phyloP scores from a whole-genome alignment of 2,888 invertebrate genomes.

The Ceratothoa steindachneri region DNA sequence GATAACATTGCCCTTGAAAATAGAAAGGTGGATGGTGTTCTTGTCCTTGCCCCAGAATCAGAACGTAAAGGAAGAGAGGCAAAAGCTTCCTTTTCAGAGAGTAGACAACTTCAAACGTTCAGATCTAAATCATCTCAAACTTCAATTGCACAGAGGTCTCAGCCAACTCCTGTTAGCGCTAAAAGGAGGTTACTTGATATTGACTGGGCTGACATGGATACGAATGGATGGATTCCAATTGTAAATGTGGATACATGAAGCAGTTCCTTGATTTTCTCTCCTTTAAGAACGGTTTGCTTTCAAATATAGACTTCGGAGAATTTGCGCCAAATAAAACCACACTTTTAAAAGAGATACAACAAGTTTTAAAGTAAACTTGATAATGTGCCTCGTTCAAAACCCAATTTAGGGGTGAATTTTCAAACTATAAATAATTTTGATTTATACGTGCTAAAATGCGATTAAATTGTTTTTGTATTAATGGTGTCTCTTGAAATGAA shows the following conservation, averaged over 20 bases:
- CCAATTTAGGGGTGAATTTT: too few species aligned
- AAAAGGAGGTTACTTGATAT: neutral
- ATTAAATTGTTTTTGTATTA: neutral
- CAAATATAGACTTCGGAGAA: neutral
- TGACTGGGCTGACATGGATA: neutral
- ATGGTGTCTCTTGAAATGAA: neutral
- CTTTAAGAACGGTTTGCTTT: neutral
- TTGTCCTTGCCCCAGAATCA: conserved; percentile 18
- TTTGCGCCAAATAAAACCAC: neutral
- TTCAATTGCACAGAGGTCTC: neutral
- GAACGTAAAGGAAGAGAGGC: neutral
- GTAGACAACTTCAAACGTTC: neutral
- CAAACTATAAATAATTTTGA: too few species aligned
- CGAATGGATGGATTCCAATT: neutral
- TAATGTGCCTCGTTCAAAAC: too few species aligned
- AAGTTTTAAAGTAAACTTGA: too few species aligned
- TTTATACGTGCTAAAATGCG: neutral
- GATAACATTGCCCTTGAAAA: conserved; percentile 29
- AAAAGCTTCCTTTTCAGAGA: neutral
- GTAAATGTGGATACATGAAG: neutral
- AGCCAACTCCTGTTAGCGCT: neutral
- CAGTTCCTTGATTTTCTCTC: too few species aligned
- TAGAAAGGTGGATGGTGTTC: conserved; percentile 39
- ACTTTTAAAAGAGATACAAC: too few species aligned
- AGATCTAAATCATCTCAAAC: neutral